A percentile compares a stretch with the other conserved stretches of the same genome.
phyloP scores from a whole-genome alignment of 2,113 vertebrate genomes.

The Arenaria interpres region DNA sequence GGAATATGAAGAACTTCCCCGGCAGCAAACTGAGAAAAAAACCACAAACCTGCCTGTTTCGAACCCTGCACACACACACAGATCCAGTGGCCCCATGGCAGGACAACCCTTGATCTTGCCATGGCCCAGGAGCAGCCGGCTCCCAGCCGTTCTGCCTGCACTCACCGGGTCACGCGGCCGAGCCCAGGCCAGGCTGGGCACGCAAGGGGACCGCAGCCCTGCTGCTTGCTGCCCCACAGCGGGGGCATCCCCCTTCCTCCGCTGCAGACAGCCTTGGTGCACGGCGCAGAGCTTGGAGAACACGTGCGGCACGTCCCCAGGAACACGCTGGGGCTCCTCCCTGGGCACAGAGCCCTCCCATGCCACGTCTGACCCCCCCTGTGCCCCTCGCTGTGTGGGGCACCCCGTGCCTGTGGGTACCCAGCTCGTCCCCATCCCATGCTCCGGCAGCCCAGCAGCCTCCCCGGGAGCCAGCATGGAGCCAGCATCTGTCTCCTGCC shows the following conservation, averaged over 20 bases:
- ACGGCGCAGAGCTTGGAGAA: not conserved
- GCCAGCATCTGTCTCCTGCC: not conserved
- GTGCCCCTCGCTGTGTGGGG: rapidly evolving
- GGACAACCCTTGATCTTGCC: not conserved
- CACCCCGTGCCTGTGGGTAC: rapidly evolving
- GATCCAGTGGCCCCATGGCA: not conserved
- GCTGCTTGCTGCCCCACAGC: rapidly evolving
- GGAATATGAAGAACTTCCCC: not conserved
- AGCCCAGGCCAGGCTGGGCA: not conserved
- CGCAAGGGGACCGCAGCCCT: rapidly evolving
- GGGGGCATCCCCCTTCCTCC: not conserved
- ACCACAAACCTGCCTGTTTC: not conserved
- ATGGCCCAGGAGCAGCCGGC: not conserved
- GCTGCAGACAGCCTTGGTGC: not conserved
- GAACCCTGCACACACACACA: not conserved
- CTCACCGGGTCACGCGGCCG: rapidly evolving
- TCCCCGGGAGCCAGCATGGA: rapidly evolving
- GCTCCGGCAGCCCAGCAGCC: not conserved
- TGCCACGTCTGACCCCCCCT: rapidly evolving
- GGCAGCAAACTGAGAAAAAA: not conserved
- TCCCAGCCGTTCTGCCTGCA: not conserved
- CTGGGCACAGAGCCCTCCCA: not conserved
- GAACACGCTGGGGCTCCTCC: not conserved
- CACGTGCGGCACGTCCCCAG: not conserved
- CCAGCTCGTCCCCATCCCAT: rapidly evolving